Percentiles rank a stretch among this genome's conserved stretches.
Conservation (phyloP, 2,113 vertebrate genomes). For the Ciconia stormi region DNA sequence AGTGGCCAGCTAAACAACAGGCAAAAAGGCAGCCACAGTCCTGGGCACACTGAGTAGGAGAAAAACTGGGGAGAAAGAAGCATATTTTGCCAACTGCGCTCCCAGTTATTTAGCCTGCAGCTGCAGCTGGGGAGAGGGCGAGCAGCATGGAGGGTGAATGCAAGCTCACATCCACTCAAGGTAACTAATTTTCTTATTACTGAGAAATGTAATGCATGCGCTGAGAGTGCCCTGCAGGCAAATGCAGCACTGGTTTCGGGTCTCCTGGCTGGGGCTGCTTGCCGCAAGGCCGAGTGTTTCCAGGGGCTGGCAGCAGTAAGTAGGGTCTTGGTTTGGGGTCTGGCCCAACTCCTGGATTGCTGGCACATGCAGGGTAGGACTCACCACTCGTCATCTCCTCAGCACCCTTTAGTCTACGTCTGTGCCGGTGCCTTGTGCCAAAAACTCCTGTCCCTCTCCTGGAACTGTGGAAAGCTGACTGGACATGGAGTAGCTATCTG, state of each 20-base stretch:
- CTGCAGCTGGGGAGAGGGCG: not conserved
- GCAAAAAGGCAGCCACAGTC: not conserved
- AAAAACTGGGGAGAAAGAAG: not conserved
- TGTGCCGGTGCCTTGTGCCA: not conserved
- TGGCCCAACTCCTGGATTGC: not conserved
- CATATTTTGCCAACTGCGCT: not conserved
- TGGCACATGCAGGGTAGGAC: too few species aligned
- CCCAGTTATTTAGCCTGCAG: not conserved
- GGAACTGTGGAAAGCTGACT: not conserved
- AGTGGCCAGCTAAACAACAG: not conserved
- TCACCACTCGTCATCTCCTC: not conserved
- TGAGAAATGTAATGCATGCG: not conserved
- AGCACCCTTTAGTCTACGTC: not conserved
- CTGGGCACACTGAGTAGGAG: not conserved
- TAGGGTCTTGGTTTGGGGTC: not conserved
- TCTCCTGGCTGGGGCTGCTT: fast-evolving
- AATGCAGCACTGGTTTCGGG: not conserved
- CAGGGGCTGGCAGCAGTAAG: not conserved
- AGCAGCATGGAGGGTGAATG: not conserved
- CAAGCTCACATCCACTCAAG: not conserved
- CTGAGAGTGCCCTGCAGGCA: not conserved
- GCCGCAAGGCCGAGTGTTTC: not conserved
- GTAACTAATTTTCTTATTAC: not conserved
- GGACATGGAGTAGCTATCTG: not conserved
- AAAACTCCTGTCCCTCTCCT: not conserved